Percentiles rank a stretch among this genome's conserved stretches.
phyloP scores from a whole-genome alignment of 2,888 invertebrate species.

The Serripes groenlandicus region DNA sequence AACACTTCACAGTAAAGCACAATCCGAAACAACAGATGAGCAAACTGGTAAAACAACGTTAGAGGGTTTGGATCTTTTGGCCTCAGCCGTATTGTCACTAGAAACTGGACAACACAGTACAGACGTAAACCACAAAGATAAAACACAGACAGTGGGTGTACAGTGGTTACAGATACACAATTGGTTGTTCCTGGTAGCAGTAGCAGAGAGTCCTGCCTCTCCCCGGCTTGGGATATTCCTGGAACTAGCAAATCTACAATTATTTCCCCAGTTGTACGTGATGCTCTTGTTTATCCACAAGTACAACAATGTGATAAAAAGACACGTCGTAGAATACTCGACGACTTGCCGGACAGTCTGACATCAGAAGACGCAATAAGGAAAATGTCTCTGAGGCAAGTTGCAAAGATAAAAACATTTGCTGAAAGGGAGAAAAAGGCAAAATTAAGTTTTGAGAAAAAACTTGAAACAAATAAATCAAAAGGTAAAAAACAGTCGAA shows the following conservation, averaged over 20 bases:
- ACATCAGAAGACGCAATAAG: slow-evolving; percentile 12
- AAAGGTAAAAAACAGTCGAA: background rate
- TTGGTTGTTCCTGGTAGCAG: background rate
- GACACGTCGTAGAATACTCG: background rate
- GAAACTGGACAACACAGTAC: background rate
- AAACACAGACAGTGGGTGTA: background rate
- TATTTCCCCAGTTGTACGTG: background rate
- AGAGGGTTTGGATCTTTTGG: no score
- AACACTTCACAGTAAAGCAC: slow-evolving; percentile 23
- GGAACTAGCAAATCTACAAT: background rate
- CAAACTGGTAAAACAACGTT: no score
- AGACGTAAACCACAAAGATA: background rate
- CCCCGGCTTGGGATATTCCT: background rate
- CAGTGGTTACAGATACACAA: background rate
- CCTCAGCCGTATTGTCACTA: background rate
- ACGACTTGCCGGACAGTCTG: slow-evolving; percentile 20
- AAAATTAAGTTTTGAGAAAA: background rate
- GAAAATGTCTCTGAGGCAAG: slow-evolving; percentile 9
- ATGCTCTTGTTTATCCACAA: slow-evolving; percentile 2
- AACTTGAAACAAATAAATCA: background rate
- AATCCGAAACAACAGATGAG: no score
- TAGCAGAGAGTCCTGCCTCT: background rate
- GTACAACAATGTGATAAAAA: background rate
- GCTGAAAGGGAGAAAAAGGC: slow-evolving; percentile 19
- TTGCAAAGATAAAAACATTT: slow-evolving; percentile 14